Evolutionary conservation across 2,797 vertebrate genomes (phyloP).

Genomic region (Hylomyscus alleni): DNA sequence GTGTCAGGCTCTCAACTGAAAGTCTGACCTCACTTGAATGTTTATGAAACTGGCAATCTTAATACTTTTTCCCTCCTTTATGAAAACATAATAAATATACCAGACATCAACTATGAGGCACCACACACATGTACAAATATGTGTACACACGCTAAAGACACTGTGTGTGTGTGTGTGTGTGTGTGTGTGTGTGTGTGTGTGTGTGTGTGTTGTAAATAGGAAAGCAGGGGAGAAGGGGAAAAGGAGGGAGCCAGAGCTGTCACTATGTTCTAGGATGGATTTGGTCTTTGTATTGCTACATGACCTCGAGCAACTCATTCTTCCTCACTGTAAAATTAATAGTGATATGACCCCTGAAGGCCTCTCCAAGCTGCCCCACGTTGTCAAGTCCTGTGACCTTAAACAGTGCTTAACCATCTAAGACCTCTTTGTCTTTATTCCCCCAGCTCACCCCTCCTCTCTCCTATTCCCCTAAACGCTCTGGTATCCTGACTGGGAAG

Average conservation of each 20-base stretch:
- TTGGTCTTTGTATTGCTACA: background rate
- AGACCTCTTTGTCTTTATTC: background rate
- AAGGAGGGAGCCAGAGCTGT: background rate
- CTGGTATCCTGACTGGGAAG: background rate
- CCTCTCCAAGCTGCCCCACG: background rate
- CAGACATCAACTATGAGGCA: background rate
- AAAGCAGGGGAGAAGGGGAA: background rate
- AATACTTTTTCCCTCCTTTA: background rate
- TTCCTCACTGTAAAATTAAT: background rate
- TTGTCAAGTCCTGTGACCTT: background rate
- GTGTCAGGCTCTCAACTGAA: background rate
- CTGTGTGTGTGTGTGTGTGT: background rate
- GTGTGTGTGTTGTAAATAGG: background rate
- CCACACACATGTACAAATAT: background rate
- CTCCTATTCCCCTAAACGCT: background rate
- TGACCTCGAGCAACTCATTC: background rate
- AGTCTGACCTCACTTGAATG: background rate
- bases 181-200: background rate
- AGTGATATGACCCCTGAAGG: background rate
- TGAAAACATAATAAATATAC: background rate
- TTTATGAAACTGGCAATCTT: background rate
- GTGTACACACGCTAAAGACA: background rate
- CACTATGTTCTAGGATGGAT: background rate
- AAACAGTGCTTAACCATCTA: background rate
- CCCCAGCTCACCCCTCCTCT: background rate